Evolutionary conservation across 2,113 vertebrate species (phyloP).

Genomic region (Heteronetta atricapilla): DNA sequence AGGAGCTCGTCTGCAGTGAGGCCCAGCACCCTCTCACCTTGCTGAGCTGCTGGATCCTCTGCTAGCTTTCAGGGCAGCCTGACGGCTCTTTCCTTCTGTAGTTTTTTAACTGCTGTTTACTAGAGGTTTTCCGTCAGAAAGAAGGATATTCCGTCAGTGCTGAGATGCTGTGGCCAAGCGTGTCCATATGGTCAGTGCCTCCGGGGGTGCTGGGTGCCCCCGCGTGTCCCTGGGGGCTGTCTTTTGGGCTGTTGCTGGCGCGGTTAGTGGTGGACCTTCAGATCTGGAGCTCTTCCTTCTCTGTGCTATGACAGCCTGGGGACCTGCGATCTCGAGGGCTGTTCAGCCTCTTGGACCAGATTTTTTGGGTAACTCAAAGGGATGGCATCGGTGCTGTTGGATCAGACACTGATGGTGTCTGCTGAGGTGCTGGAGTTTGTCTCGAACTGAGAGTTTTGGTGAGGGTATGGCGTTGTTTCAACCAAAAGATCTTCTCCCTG

Average conservation of each 20-base stretch:
- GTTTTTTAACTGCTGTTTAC: neutral
- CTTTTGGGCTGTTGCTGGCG: neutral
- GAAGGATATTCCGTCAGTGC: neutral
- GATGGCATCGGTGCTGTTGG: neutral
- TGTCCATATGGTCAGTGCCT: neutral
- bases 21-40: neutral
- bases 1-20: neutral
- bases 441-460: neutral
- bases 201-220: neutral
- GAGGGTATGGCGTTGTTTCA: neutral
- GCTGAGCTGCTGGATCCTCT: neutral
- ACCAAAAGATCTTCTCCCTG: neutral
- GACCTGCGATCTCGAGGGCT: neutral
- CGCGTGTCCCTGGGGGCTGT: neutral
- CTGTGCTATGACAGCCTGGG: neutral
- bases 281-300: neutral
- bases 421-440: neutral
- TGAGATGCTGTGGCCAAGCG: neutral
- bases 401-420: neutral
- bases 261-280: neutral
- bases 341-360: neutral
- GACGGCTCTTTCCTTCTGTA: fast-evolving
- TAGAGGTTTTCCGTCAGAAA: neutral
- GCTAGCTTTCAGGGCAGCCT: neutral
- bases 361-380: neutral